Base-by-base conservation (phyloP, 92 coral and sea anemone genomes). In the Epizoanthus fatuus region DNA sequence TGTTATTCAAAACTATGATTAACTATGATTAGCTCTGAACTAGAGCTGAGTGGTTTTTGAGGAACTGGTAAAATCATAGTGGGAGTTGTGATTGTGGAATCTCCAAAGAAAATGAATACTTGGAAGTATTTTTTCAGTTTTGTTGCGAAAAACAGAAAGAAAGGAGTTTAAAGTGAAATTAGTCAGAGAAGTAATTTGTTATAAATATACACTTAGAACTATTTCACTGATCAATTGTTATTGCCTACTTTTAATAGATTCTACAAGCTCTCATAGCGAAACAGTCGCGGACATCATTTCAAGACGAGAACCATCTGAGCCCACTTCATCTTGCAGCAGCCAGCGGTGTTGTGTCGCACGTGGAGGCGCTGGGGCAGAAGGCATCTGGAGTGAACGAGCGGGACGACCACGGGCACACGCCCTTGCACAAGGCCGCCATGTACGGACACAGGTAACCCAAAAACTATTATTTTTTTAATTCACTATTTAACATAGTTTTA, bases 301-400 rank as follows among this genome's bases (percentile, higher is more conserved):
- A 84, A 70, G 98, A 94, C 66, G 95, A 92, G 80, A 86, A 84
- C 60, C 93, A 94, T 15, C 89, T 86, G 70, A 91, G 92, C 37
- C 95, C 98, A 19, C 84, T 94, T n/a, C 95, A 94, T 52, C 93
- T 94, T 12, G 98, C 98, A 3, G 93, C 95, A 15, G 92, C 85
- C 69, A 42, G 85, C 53, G 87, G 93, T 25, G 65, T 88, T 10
- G 90, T 85, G 19, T 85, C 81, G 16, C 98, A 94, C 69, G 95
- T 92, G 8, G 93, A 92, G 85, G 88, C 80, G 9, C 81, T 94
- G 71, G 93, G 87, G 7, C 89, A 69, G 81, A 80, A 69, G 47
- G 90, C 90, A 68, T 79, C 92, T 39, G 68, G 86, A 14, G 76
- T 92, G 5, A 92, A 89, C 64, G 95, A 90, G 5, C 89, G 98